Evolutionary conservation across 2,113 vertebrate genomes (phyloP), one percentile per base, ranked within the genome.

Genomic region (Falco punctatus): DNA sequence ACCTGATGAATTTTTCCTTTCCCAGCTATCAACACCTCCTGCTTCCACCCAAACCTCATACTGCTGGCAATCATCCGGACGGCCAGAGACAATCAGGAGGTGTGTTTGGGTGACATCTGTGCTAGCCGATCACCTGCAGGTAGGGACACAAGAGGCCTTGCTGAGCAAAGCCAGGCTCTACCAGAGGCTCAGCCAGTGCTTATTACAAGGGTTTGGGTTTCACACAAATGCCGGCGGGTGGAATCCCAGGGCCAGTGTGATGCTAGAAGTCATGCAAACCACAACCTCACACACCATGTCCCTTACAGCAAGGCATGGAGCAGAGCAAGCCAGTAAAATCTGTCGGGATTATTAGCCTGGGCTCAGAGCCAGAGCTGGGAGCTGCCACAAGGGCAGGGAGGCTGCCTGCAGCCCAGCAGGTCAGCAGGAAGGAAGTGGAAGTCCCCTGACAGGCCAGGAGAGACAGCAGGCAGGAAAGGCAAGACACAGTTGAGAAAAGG

Each of bases 11-110:
- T 94, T 91, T 92, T 80, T 80, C 65, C 66, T 92, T 83, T 90
- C 92, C 82, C 77, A 88, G 38, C 90, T 92, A 89, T 92, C 92
- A 91, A 95, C 84, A 95, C 86, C 94, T 94, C 77, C 91, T 89
- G 16, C 75, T 94, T 88, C 84, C 62, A 92, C 73, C 15, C 11
- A 0, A 89, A 44, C 58, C 49, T 62, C 66, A 64, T 14, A 87
- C 49, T 0, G 17, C 71, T 62, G 83, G 81, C 84, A 94, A 74
- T 77, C 85, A 93, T 62, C 51, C 0, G 3, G 57, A 61, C 32
- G 93, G 85, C 66, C 73, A 84, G 88, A 70, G 80, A 92, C 86
- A 86, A 86, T 23, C 10, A 79, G 57, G 81, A 77, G 61, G 82
- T 80, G 64, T 81, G 46, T 48, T 51, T 83, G 52, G 64, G 74